Evolutionary conservation across 2,797 vertebrate genomes (phyloP), one percentile per base, ranked within the genome.

Genomic region (Muraenolepis orangiensis): DNA sequence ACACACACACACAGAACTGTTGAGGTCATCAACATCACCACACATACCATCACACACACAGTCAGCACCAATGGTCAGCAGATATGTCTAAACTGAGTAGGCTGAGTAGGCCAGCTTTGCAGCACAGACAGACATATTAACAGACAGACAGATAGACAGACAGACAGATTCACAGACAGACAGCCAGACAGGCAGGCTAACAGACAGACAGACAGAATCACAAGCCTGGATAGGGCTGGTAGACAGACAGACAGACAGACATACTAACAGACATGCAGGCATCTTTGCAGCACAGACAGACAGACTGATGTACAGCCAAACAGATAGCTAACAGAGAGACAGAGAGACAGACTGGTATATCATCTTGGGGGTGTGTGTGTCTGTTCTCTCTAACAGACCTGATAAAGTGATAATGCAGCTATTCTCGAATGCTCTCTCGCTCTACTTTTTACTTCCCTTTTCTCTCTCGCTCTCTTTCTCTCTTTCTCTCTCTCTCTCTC

Each of bases 61-160:
- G 61, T 66, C 61, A 66, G 26, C 61, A 28, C 10, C 61, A 28
- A 28, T n/a, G n/a, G 18, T 51, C 42, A 51, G 61, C 61, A 66
- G 10, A 66, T 66, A 28, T 13, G 61, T 23, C 61, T 51, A 20
- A 51, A 20, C 23, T 66, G 61, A 66, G 26, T 64, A 18, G 61
- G 26, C 61, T 64, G 61, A 64, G 7, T n/a, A n/a, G 61, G 20
- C 20, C 6, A 8, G 61, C 61, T 46, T 20, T 46, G 42, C 42
- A 46, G 14, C 3, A 11, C 4, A 57, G 4, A 66, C 30, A 68
- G 66, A 38, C 68, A 51, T 30, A 66, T 40, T 40, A 66, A 64
- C 61, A 3, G 80, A 75, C 64, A 36, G 72, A 38, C 70, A n/a
- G 1, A n/a, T 42, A 30, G 70, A 72, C 42, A n/a, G 40, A 51